These are phyloP conservation scores for Agonum fuliginosum DNA, from an alignment of 2,888 invertebrate genomes.

Conservation along the genomic window DNA sequence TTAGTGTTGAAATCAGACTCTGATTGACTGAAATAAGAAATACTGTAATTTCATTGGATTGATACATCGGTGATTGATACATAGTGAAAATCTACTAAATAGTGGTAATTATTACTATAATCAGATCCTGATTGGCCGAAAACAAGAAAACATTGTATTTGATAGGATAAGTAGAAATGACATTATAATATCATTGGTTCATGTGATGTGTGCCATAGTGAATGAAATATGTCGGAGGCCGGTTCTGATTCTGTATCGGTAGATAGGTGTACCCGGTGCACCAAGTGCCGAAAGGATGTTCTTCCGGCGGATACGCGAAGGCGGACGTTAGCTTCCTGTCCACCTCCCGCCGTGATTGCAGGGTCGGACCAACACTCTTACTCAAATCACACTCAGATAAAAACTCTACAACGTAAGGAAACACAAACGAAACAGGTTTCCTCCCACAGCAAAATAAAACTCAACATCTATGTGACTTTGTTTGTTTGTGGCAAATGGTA, in stretches of 20 bases:
- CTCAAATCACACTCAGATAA: constrained; percentile 10
- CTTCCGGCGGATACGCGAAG: constrained; percentile 67
- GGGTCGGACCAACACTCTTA: constrained; percentile 62
- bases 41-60: no score
- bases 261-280: not conserved
- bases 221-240: not conserved
- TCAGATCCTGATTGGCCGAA: no score
- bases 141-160: no score
- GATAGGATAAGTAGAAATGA: no score
- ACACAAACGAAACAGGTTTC: not conserved
- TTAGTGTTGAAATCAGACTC: no score
- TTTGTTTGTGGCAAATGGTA: not conserved
- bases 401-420: not conserved
- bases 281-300: constrained; percentile 60
- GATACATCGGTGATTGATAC: no score
- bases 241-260: not conserved
- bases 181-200: no score
- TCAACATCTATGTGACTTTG: not conserved
- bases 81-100: no score
- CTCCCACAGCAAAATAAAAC: no score
- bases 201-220: no score
- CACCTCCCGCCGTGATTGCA: constrained; percentile 42
- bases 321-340: constrained; percentile 67
- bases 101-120: no score
- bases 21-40: no score